These are phyloP conservation scores for Malaclemys terrapin DNA, from an alignment of 2,113 vertebrate species.

Conservation along the genomic window DNA sequence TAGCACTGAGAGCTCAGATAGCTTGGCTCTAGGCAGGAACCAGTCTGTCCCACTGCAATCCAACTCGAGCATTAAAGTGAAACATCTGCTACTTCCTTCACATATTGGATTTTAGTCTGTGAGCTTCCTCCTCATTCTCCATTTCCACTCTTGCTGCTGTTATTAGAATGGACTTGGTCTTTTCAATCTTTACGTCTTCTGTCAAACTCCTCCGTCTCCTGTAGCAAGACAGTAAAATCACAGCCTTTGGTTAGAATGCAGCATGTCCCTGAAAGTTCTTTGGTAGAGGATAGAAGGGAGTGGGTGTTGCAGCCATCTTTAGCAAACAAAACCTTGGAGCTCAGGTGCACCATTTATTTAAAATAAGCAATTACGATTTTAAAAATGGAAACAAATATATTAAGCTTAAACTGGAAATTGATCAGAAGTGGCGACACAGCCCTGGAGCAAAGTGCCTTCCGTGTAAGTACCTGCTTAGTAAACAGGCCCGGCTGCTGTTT, in stretches of 20 bases:
- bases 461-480: background rate
- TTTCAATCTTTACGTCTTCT: background rate
- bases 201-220: background rate
- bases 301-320: background rate
- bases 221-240: background rate
- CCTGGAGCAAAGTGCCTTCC: background rate
- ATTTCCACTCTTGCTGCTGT: background rate
- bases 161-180: background rate
- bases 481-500: background rate
- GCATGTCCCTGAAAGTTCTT: background rate
- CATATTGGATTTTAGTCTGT: rapidly evolving
- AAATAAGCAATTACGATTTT: background rate
- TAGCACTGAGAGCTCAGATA: background rate
- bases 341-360: background rate
- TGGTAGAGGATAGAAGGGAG: background rate
- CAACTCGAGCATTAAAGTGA: rapidly evolving
- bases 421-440: background rate
- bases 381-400: background rate
- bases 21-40: background rate
- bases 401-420: background rate
- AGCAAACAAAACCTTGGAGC: background rate
- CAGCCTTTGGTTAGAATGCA: rapidly evolving
- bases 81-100: background rate
- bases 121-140: background rate
- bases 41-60: background rate